Evolutionary conservation across 2,888 invertebrate genomes (phyloP), one percentile per base, ranked within the genome.

Genomic region (Epinotia nisella): DNA sequence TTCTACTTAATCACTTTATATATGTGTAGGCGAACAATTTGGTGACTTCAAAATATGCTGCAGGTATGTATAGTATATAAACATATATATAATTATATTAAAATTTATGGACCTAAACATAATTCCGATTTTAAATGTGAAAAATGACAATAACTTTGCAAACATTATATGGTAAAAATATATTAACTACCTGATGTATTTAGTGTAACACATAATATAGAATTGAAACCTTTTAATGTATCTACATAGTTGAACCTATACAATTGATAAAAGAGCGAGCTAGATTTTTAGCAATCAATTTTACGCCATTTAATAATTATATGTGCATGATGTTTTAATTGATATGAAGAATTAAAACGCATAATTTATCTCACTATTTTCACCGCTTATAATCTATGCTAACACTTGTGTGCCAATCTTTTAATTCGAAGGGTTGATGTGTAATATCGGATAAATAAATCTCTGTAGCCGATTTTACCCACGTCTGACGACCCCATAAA

Each of bases 41-140:
- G 15, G n/a, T 49, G n/a, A 4, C 49, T 49, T 49, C n/a, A n/a
- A n/a, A n/a, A n/a, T 13, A 49, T n/a, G 13, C 15, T 49, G 49
- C 7, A 15, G 45, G n/a, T 24, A 5, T 56, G 13, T 5, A 5
- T 15, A 24, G 1, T 5, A 13, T 5, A 39, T 10, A 35, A n/a
- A n/a, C 0, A 11, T 24, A 58, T 4, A 4, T 29, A 24, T 15
- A n/a, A n/a, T n/a, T n/a, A n/a, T n/a, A n/a, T n/a, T n/a, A 17
- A 59, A 11, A 7, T n/a, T 5, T 55, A 41, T 24, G 41, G n/a
- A 65, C 65, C 53, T 66, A 41, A 11, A 1, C 4, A 45, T n/a
- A 24, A 19, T 11, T 66, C 21, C 62, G 64, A 65, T 65, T 65
- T 65, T 65, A 65, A 65, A 65, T 65, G 64, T 67, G n/a, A 58